Evolutionary conservation across 1,140 invertebrate genomes (phyloP), one percentile per base, ranked within the genome.

Genomic region (Coelopa frigida): DNA sequence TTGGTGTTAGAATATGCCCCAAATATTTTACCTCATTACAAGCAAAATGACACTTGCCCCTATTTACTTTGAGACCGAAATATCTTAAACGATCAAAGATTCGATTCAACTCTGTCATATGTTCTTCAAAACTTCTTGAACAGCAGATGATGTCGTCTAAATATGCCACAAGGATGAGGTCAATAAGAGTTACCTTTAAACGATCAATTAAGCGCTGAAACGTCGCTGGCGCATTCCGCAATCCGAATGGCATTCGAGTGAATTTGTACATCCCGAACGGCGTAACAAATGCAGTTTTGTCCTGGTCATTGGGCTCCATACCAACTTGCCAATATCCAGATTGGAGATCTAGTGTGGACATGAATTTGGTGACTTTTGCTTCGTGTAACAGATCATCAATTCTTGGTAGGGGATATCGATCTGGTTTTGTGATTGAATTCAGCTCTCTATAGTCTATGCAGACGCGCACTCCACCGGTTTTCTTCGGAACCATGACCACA

Each of bases 381-480:
- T 44, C 44, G 21, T 72, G 54, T 5, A 77, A 52, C 8, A 68
- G 44, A 17, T 73, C 71, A 38, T 75, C 71, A 6, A 75, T 70
- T 31, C 62, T 45, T 3, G 72, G 70, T 8, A 75, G 53, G 5
- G 72, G 72, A 20, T 43, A 43, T 3, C 20, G 20, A 31, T 29
- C 40, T 17, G 15, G 21, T 7, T 5, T 4, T 7, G 40, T 43
- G 24, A 43, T 20, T 4, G 15, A 14, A 31, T 43, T 43, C 15
- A 43, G n/a, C 7, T 23, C n/a, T 18, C 26, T 14, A 17, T 43
- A 43, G 26, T 31, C 20, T 3, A 41, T 17, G 22, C 39, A 41
- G 18, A 41, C n/a, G n/a, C n/a, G n/a, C n/a, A n/a, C n/a, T n/a
- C n/a, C n/a, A n/a, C n/a, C n/a, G n/a, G n/a, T n/a, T n/a, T n/a